Base-by-base conservation (phyloP, 2,888 invertebrate species). In the Dolichomitus sp. region DNA sequence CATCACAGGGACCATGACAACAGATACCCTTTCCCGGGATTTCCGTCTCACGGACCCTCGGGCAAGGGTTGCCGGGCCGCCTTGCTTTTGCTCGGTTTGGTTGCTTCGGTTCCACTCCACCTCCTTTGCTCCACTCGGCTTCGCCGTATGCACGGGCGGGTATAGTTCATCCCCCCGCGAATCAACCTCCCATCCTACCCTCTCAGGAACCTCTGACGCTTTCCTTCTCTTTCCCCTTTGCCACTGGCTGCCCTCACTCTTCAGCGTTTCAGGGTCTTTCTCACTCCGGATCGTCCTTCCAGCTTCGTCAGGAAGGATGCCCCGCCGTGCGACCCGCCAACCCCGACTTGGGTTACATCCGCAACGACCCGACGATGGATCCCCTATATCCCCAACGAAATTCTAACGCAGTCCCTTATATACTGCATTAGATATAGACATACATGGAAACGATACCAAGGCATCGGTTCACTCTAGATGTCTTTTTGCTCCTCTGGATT, bases 1-100 rank as follows among this genome's bases (percentile, higher is more conserved):
- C 93, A 93, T 93, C 92, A 86, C 85, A 93, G 93, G 93, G 93
- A 93, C 93, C 93, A 93, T 93, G 93, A 93, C 93, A 93, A 93
- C 93, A 93, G 93, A 93, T 92, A 92, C 91, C 90, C 92, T 89
- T 88, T 86, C 86, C 86, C 88, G 86, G 87, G 88, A 85, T 88
- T 88, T 90, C 86, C 88, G 87, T 90, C 92, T 90, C 91, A 88
- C 87, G 89, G 89, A 91, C 88, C 89, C 89, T 87, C 88, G 88
- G 90, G 91, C 91, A 91, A 91, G 91, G 91, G 92, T 91, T 91
- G 86, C 86, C 80, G 61, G 86, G 84, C 87, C 84, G 87, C 86
- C 88, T 89, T 90, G 88, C 87, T 81, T 74, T 87, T 83, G 85
- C 85, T 87, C 85, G 85, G 84, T 86, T 86, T 84, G 76, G 63